phyloP scores from a whole-genome alignment of 1,140 invertebrate species.

The Octopus bimaculoides region DNA sequence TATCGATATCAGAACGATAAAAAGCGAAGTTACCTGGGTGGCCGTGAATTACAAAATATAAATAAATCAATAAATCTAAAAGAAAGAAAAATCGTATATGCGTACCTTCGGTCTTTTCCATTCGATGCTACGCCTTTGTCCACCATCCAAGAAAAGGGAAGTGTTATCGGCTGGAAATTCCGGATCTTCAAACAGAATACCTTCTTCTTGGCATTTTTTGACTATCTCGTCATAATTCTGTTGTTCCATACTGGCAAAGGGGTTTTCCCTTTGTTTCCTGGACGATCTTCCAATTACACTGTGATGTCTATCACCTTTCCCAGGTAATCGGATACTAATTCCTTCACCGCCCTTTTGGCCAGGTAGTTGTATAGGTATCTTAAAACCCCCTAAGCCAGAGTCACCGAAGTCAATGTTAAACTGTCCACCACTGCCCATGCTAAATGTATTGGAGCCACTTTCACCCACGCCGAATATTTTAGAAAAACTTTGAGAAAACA shows the following conservation, averaged over 20 bases:
- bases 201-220: slow-evolving; percentile 39
- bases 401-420: too few relatives aligned
- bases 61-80: too few relatives aligned
- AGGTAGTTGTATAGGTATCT: slow-evolving; percentile 13
- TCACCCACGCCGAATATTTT: too few relatives aligned
- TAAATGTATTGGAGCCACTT: too few relatives aligned
- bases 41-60: too few relatives aligned
- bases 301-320: too few relatives aligned
- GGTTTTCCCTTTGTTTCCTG: slow-evolving; percentile 37
- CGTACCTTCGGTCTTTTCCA: slow-evolving; percentile 52
- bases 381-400: neutral
- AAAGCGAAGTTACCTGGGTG: too few relatives aligned
- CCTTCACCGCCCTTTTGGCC: neutral
- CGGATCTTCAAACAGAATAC: slow-evolving; percentile 53
- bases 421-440: too few relatives aligned
- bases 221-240: slow-evolving; percentile 48
- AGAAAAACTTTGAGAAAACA: too few relatives aligned
- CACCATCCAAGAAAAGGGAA: slow-evolving; percentile 48
- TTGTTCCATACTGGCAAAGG: slow-evolving; percentile 37
- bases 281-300: slow-evolving; percentile 31
- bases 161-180: slow-evolving; percentile 47
- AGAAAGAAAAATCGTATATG: neutral
- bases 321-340: neutral
- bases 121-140: slow-evolving; percentile 40
- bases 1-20: too few relatives aligned